A percentile compares a stretch with the other conserved stretches of the same genome.
These are phyloP conservation scores for Caradrina clavipalpis DNA, from an alignment of 2,888 invertebrate species.

Conservation along the genomic window DNA sequence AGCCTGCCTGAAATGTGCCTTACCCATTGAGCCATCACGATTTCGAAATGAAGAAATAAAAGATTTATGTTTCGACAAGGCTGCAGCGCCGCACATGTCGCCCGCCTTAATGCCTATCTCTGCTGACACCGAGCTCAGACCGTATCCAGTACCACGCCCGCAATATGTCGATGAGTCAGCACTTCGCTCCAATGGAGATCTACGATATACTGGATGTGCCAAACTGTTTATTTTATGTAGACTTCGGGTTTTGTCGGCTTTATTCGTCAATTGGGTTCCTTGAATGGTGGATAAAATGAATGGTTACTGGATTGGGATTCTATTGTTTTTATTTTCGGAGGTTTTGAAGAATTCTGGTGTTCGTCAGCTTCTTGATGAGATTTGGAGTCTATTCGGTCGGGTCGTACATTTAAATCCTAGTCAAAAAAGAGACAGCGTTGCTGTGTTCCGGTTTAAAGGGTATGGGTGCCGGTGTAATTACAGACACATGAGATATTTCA, in stretches of 20 bases:
- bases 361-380: slow-evolving; percentile 1
- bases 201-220: slow-evolving; percentile 36
- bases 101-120: slow-evolving; percentile 1
- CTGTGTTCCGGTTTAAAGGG: too few relatives aligned
- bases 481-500: too few relatives aligned
- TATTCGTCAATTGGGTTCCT: slow-evolving; percentile 26
- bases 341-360: slow-evolving; percentile 5
- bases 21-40: too few relatives aligned
- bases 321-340: slow-evolving; percentile 21
- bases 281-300: slow-evolving; percentile 18
- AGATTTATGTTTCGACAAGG: slow-evolving; percentile 28
- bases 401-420: too few relatives aligned
- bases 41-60: slow-evolving; percentile 38
- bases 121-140: slow-evolving; percentile 31
- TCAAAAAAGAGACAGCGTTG: too few relatives aligned
- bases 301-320: background rate
- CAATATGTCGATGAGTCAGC: slow-evolving; percentile 45
- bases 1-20: too few relatives aligned
- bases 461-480: too few relatives aligned
- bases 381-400: background rate
- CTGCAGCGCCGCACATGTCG: slow-evolving; percentile 33
- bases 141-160: background rate
- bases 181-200: slow-evolving; percentile 8
- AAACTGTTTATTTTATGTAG: slow-evolving; percentile 49
- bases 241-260: slow-evolving; percentile 37